Evolutionary conservation across 1,140 invertebrate species (phyloP), one percentile per base, ranked within the genome.

Genomic region (Pseudomyrmex pallidus): DNA sequence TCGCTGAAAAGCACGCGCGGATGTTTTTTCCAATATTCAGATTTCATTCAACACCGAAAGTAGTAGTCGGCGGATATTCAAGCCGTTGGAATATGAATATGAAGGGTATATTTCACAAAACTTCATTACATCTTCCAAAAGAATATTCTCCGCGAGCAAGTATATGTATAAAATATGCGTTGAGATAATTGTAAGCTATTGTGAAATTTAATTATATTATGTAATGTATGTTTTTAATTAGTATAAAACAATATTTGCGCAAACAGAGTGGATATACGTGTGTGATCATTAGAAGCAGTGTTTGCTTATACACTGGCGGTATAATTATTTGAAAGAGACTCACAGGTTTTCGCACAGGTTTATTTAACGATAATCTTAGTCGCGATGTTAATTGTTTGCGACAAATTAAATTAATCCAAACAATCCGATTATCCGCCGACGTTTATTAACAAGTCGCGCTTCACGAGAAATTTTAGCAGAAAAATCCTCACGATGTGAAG

Each of bases 41-140:
- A 76, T 76, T 76, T 63, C 25, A 76, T 76, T 76, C 73, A 25
- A 76, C 63, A 9, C 35, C 35, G 61, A 64, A 54, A 76, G 35
- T 35, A 76, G 48, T 13, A 76, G 74, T 76, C n/a, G 35, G 61
- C 22, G 35, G 50, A 54, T 54, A 76, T 52, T 76, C 48, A 64
- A 64, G 48, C 17, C 17, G n/a, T 76, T 25, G 5, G 35, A 7
- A 35, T 35, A 35, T 25, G 61, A 64, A 76, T 64, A 61, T 76
- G 12, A 74, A 54, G 5, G 35, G 8, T 54, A 74, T 74, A 74
- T 74, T 74, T 62, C 15, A 25, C 9, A 44, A 52, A 17, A 35
- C 35, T 62, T 63, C n/a, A 35, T 48, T 13, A 62, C 59, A 35
- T n/a, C 20, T 76, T 76, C 35, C n/a, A 44, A 2, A 0, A 76